Evolutionary conservation across 2,797 vertebrate genomes (phyloP).

Genomic region (Pseudopleuronectes americanus): DNA sequence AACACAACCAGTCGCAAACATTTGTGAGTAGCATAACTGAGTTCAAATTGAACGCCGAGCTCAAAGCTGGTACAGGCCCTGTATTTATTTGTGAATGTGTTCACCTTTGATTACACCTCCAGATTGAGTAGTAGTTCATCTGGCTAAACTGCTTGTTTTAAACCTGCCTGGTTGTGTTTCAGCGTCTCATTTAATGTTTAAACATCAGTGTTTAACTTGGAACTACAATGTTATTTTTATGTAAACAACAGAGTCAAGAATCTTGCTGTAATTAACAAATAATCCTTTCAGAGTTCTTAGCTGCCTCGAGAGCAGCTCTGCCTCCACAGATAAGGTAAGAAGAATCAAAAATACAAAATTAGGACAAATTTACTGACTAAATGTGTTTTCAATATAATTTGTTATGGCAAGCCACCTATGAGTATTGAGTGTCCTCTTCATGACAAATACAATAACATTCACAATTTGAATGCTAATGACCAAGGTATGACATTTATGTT

Average conservation of each 20-base stretch:
- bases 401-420: slow-evolving; percentile 1
- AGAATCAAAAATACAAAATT: background rate
- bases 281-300: too few species aligned
- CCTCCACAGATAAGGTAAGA: background rate
- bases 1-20: too few species aligned
- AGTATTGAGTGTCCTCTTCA: background rate
- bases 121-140: too few species aligned
- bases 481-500: slow-evolving; percentile 5
- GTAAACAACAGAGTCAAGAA: too few species aligned
- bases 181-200: too few species aligned
- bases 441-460: slow-evolving; percentile 7
- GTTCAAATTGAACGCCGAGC: too few species aligned
- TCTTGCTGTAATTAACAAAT: background rate
- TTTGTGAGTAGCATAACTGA: too few species aligned
- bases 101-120: background rate
- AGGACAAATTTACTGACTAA: background rate
- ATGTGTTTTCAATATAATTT: slow-evolving; percentile 7
- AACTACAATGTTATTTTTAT: background rate
- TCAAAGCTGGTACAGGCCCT: background rate
- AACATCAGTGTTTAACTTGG: background rate
- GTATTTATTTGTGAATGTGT: background rate
- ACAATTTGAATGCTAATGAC: slow-evolving; percentile 6
- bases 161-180: too few species aligned
- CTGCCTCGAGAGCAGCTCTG: background rate
- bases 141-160: too few species aligned